Evolutionary conservation across 2,888 invertebrate genomes (phyloP).

Genomic region (Tipula lateralis): DNA sequence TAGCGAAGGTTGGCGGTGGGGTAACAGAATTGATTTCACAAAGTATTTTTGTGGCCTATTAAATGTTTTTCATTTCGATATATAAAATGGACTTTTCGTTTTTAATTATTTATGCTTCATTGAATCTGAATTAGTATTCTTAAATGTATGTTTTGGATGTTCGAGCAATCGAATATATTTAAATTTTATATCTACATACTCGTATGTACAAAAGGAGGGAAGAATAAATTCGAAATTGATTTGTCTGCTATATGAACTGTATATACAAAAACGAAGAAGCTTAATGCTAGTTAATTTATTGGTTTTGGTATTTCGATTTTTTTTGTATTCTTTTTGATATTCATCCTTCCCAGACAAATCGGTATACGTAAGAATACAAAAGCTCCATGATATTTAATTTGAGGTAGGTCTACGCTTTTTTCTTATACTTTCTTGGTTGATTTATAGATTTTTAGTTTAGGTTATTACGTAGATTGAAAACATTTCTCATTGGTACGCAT

Average conservation of each 20-base stretch:
- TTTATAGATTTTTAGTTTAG: background rate
- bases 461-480: background rate
- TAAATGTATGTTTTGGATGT: background rate
- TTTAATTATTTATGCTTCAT: background rate
- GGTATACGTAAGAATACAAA: background rate
- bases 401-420: background rate
- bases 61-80: background rate
- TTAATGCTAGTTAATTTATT: background rate
- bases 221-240: background rate
- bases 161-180: background rate
- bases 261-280: background rate
- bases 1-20: too few species aligned
- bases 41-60: background rate
- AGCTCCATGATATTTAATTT: background rate
- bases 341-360: background rate
- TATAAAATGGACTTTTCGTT: background rate
- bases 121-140: background rate
- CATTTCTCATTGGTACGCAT: background rate
- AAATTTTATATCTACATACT: too few species aligned
- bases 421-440: background rate
- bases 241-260: background rate
- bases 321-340: background rate
- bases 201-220: background rate
- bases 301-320: background rate
- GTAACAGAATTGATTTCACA: background rate